Base-by-base conservation (phyloP, 2,113 vertebrate species). In the Alexandromys fortis region DNA sequence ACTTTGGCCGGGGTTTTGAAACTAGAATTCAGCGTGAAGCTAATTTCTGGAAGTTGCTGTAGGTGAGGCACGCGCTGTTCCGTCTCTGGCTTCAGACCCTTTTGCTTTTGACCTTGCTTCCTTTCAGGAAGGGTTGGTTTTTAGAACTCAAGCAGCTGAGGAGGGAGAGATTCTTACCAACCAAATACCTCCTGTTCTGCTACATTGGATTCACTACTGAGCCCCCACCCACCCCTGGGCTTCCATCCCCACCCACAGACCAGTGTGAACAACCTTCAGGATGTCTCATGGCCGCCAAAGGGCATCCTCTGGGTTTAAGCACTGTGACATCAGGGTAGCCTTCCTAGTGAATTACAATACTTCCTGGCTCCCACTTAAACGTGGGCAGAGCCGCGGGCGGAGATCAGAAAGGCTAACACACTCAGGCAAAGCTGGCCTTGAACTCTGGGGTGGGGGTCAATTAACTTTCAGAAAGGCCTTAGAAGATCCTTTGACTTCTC, bases 1-100 rank as follows among this genome's bases (percentile, higher is more conserved):
- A 30, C 72, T 93, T 91, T 47, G 35, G 19, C 65, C 42, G 30
- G 52, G 33, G 55, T 67, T 95, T 93, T 94, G 58, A 42, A 92
- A 88, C 91, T 65, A 79, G 91, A 95, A 42, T 42, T 90, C 76
- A 76, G 72, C 10, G 28, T 79, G 89, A 92, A 91, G 87, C 94
- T 78, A 76, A 82, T 94, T 95, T 97, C 78, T 90, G 87, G 79
- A 85, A 86, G 0, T 5, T 88, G 58, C 85, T 65, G 47, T 49
- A 30, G 13, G 10, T 33, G 78, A 90, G 85, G 76, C 7, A 22
- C 24, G 7, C 13, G 33, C 61, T 52, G 38, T 81, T 52, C 47
- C 3, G 7, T 26, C 52, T 77, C 42, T 89, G 70, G 21, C 38
- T 47, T 90, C 26, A 77, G 61, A 65, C 33, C 5, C 30, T 83